Conservation (phyloP, 2,797 vertebrate genomes). For the Neomorphus geoffroyi region DNA sequence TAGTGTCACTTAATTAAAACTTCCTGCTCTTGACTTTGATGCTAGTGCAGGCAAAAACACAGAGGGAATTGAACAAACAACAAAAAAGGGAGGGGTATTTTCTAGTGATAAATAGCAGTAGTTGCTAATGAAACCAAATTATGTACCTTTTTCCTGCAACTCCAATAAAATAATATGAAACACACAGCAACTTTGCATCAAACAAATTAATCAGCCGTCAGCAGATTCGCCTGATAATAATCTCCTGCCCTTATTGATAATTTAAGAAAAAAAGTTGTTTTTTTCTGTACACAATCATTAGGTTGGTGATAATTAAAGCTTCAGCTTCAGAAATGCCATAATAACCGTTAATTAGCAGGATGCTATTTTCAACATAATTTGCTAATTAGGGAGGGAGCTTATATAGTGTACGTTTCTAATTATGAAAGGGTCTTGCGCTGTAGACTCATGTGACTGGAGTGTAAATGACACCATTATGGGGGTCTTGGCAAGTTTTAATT, state of each 20-base stretch:
- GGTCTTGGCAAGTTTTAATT: constrained; percentile 76
- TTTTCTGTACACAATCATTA: constrained; percentile 84
- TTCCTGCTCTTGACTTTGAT: constrained; percentile 92
- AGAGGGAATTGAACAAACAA: constrained; percentile 86
- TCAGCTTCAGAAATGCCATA: constrained; percentile 96
- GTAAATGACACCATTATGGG: constrained; percentile 87
- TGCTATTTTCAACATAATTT: constrained; percentile 98
- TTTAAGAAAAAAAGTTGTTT: constrained; percentile 76
- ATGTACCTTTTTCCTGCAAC: constrained; percentile 84
- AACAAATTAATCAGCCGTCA: constrained; percentile 85
- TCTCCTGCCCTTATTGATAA: constrained; percentile 86
- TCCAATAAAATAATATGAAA: constrained; percentile 87
- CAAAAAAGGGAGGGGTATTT: constrained; percentile 69
- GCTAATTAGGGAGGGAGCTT: constrained; percentile 95
- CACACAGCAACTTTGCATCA: constrained; percentile 84
- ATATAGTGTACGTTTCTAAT: constrained; percentile 91
- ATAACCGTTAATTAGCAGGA: constrained; percentile 98
- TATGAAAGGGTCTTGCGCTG: constrained; percentile 89
- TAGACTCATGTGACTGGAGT: constrained; percentile 91
- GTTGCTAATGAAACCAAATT: constrained; percentile 86
- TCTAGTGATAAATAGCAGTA: constrained; percentile 84
- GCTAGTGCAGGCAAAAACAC: constrained; percentile 84
- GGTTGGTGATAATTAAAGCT: constrained; percentile 94
- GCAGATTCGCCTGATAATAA: constrained; percentile 84
- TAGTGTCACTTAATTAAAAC: constrained; percentile 95